phyloP scores from a whole-genome alignment of 1,140 invertebrate genomes.

The Drosophila suzukii region DNA sequence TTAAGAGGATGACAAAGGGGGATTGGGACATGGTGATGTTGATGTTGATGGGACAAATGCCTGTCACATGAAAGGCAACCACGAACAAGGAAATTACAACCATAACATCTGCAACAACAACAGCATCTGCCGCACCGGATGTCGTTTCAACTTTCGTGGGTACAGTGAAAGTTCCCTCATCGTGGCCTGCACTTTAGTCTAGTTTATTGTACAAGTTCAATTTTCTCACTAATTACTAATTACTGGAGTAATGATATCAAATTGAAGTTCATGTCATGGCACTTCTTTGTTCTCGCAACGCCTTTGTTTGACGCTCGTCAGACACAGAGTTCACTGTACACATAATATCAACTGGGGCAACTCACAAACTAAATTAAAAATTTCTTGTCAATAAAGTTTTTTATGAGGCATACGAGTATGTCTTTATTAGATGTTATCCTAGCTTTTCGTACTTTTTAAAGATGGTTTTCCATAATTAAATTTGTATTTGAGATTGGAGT shows the following conservation, averaged over 20 bases:
- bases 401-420: background rate
- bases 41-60: constrained; percentile 62
- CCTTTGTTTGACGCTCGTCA: constrained; percentile 26
- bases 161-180: constrained; percentile 38
- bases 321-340: constrained; percentile 4
- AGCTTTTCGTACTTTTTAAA: no score
- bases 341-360: background rate
- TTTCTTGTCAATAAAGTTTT: background rate
- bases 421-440: background rate
- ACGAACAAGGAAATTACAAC: constrained; percentile 65
- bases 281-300: constrained; percentile 25
- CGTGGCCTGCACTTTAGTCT: background rate
- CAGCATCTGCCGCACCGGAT: constrained; percentile 11
- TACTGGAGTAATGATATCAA: constrained; percentile 41
- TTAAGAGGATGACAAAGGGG: constrained; percentile 5
- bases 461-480: no score
- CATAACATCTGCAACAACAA: constrained; percentile 51
- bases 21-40: background rate
- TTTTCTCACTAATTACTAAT: constrained; percentile 42
- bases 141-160: constrained; percentile 5
- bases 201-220: constrained; percentile 19
- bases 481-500: no score
- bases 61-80: constrained; percentile 56
- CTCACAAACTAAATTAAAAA: constrained; percentile 3
- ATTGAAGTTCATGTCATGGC: constrained; percentile 23